phyloP scores from a whole-genome alignment of 2,113 vertebrate species.

The Proteles cristata region DNA sequence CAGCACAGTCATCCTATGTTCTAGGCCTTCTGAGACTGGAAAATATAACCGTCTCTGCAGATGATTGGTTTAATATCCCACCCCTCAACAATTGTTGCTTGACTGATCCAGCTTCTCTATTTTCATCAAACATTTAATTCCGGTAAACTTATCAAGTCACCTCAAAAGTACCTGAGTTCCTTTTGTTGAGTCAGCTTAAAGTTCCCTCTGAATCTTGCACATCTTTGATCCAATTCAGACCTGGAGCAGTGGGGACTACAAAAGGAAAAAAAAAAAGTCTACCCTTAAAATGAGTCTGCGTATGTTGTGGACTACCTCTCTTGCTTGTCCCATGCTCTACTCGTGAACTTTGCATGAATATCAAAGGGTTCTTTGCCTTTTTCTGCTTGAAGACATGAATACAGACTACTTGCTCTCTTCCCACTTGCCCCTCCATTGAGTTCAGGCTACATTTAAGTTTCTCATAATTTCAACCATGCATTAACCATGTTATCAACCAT shows the following conservation, averaged over 20 bases:
- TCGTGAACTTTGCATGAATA: background rate
- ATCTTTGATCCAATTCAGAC: background rate
- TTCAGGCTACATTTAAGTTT: background rate
- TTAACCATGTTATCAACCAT: background rate
- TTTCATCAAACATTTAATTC: background rate
- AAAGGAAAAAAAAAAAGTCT: background rate
- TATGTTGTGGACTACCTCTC: background rate
- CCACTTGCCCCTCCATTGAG: background rate
- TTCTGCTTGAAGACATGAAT: background rate
- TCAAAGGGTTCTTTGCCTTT: background rate
- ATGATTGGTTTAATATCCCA: background rate
- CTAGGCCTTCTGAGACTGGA: background rate
- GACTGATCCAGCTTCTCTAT: background rate
- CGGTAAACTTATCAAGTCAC: background rate
- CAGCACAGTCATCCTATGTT: background rate
- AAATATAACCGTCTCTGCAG: background rate
- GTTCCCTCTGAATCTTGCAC: background rate
- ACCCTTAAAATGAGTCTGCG: background rate
- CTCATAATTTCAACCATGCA: background rate
- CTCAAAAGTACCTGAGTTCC: background rate
- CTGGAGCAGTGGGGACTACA: background rate
- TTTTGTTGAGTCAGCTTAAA: background rate
- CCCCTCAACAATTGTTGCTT: background rate
- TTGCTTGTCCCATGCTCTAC: background rate
- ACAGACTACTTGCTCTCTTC: background rate